Conservation (phyloP, 2,888 invertebrate genomes). For the Agrypnus murinus region DNA sequence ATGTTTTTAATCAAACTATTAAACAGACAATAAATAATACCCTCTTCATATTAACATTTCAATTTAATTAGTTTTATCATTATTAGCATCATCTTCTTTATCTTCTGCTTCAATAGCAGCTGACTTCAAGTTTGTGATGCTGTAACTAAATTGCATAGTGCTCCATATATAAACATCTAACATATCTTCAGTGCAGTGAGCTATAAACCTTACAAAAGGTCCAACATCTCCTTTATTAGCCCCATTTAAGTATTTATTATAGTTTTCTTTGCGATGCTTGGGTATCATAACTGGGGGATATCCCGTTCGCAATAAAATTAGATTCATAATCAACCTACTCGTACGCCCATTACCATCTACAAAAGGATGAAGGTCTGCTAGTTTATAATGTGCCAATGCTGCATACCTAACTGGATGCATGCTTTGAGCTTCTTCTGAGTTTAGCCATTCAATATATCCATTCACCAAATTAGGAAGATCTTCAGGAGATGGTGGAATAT, state of each 20-base stretch:
- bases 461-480: slow-evolving; percentile 88
- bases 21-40: too few species aligned
- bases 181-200: slow-evolving; percentile 92
- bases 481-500: slow-evolving; percentile 91
- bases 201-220: slow-evolving; percentile 97
- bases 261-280: slow-evolving; percentile 88
- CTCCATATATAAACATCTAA: slow-evolving; percentile 91
- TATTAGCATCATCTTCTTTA: slow-evolving; percentile 24
- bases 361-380: slow-evolving; percentile 98
- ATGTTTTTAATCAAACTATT: too few species aligned
- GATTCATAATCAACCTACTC: slow-evolving; percentile 95
- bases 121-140: slow-evolving; percentile 29
- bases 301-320: slow-evolving; percentile 95
- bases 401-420: slow-evolving; percentile 95
- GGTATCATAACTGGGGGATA: slow-evolving; percentile 97
- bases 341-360: slow-evolving; percentile 98
- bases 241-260: slow-evolving; percentile 91
- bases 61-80: background rate
- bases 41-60: background rate
- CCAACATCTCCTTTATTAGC: slow-evolving; percentile 96
- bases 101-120: slow-evolving; percentile 34
- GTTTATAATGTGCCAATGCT: slow-evolving; percentile 96
- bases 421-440: slow-evolving; percentile 88
- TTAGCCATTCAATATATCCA: slow-evolving; percentile 94
- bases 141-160: slow-evolving; percentile 73